Conservation (phyloP, 1,140 invertebrate species). For the Cotesia chilonis region DNA sequence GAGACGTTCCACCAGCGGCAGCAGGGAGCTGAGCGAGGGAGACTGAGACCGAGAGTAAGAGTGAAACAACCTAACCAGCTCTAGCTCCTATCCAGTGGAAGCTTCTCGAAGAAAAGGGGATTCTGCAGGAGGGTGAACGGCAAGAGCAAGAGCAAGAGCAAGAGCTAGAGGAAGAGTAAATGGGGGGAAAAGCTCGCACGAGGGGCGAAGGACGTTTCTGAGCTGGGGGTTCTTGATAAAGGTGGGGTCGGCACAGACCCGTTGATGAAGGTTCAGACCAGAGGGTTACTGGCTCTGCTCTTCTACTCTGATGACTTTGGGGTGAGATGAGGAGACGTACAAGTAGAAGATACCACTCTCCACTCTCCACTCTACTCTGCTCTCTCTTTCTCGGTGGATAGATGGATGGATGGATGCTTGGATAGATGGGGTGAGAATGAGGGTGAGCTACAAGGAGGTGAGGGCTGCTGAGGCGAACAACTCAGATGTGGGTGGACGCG, state of each 20-base stretch:
- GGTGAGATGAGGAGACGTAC: constrained; percentile 24
- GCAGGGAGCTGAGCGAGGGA: constrained; percentile 33
- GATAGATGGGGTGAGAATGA: constrained; percentile 25
- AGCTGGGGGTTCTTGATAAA: constrained; percentile 64
- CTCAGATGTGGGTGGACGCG: constrained; percentile 37
- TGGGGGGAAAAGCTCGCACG: constrained; percentile 32
- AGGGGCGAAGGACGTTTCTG: constrained; percentile 42
- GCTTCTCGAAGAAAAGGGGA: constrained; percentile 24
- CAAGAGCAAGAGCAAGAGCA: constrained; percentile 30
- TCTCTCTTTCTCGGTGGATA: constrained; percentile 22
- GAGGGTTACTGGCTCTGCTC: constrained; percentile 59
- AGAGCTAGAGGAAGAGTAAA: neutral
- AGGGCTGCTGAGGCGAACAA: constrained; percentile 24
- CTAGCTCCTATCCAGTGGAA: constrained; percentile 11
- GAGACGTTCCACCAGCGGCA: neutral
- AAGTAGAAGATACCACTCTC: neutral
- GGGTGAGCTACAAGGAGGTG: constrained; percentile 14
- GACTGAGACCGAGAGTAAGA: constrained; percentile 38
- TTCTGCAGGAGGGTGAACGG: constrained; percentile 33
- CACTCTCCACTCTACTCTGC: constrained; percentile 3
- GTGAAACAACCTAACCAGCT: constrained; percentile 45
- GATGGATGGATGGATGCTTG: constrained; percentile 4
- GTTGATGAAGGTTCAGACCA: constrained; percentile 66
- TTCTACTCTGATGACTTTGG: constrained; percentile 60
- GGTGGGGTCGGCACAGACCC: constrained; percentile 63